Percentiles rank a stretch among this genome's conserved stretches.
Evolutionary conservation across 2,797 vertebrate species (phyloP).

Genomic region (Hippoglossus hippoglossus): DNA sequence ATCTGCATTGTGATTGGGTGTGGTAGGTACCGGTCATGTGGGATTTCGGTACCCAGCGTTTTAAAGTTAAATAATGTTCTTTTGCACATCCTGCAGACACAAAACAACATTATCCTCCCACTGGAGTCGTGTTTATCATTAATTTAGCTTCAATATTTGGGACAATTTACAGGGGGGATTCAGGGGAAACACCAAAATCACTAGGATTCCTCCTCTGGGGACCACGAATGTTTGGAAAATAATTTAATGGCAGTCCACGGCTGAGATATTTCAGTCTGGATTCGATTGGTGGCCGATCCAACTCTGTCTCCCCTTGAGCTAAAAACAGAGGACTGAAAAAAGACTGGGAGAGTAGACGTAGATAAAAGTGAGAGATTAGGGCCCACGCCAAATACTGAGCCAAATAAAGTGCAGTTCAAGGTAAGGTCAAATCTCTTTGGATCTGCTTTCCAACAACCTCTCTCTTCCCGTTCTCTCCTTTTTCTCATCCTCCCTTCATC

Average conservation of each 20-base stretch:
- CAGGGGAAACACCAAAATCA: not conserved
- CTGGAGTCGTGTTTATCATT: not conserved
- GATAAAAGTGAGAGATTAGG: conserved; percentile 21
- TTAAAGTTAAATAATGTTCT: no score
- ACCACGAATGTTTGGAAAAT: not conserved
- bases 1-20: no score
- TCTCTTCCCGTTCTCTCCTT: no score
- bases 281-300: not conserved
- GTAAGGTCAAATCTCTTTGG: conserved; percentile 16
- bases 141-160: not conserved
- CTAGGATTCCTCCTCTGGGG: not conserved
- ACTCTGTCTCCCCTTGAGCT: not conserved
- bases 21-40: no score
- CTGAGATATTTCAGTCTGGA: conserved; percentile 4
- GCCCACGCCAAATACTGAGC: conserved; percentile 10
- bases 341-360: conserved; percentile 6
- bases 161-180: no score
- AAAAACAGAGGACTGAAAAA: conserved; percentile 12
- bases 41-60: no score
- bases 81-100: not conserved
- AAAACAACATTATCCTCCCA: not conserved
- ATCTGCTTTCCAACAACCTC: conserved; percentile 14
- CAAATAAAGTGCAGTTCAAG: conserved; percentile 43
- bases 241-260: not conserved
- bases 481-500: no score